Percentiles rank a stretch among this genome's conserved stretches.
Conservation (phyloP, 1,140 invertebrate genomes). For the Gryllus bimaculatus region DNA sequence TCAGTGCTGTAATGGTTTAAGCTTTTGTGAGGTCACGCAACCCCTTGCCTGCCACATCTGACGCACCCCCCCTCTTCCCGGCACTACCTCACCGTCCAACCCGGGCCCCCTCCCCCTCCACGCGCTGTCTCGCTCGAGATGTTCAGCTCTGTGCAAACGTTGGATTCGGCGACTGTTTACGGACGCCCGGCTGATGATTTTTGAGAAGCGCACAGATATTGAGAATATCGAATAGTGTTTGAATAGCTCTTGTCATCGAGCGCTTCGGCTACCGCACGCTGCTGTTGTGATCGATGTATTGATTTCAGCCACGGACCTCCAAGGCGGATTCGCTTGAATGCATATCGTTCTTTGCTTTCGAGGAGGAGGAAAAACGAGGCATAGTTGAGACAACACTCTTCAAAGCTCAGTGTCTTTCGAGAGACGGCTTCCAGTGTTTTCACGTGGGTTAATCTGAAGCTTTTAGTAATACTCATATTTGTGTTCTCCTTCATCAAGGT, state of each 20-base stretch:
- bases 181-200: not conserved
- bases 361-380: not conserved
- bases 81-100: no score
- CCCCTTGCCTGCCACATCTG: no score
- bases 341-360: not conserved
- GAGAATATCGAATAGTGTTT: not conserved
- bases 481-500: not conserved
- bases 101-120: no score
- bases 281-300: not conserved
- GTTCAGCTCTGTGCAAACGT: not conserved
- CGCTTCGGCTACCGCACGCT: not conserved
- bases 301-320: not conserved
- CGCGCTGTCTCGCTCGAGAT: not conserved
- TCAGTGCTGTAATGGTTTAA: no score
- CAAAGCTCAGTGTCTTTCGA: not conserved
- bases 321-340: not conserved
- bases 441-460: not conserved
- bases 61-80: no score
- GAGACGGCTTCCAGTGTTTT: not conserved
- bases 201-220: not conserved
- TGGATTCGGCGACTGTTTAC: not conserved
- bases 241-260: not conserved
- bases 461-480: not conserved
- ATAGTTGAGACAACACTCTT: not conserved
- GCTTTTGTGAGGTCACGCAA: no score